Evolutionary conservation across 2,888 invertebrate genomes (phyloP).

Genomic region (Lycophotia porphyrea): DNA sequence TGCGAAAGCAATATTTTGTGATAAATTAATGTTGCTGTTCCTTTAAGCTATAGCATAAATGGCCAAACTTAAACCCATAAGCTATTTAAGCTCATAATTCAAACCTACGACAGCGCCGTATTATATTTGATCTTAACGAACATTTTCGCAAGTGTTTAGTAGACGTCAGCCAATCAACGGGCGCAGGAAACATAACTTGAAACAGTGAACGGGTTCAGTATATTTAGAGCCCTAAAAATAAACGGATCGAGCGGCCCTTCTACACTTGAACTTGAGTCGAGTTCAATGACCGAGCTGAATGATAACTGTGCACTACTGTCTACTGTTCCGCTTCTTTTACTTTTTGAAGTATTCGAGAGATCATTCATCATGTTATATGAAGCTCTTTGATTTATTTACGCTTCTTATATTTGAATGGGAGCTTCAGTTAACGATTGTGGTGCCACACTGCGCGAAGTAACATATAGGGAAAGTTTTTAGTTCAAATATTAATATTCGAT

Average conservation of each 20-base stretch:
- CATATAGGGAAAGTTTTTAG: constrained; percentile 23
- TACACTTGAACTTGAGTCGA: constrained; percentile 87
- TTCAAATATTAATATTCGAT: constrained; percentile 42
- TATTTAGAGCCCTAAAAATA: constrained; percentile 88
- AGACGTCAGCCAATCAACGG: constrained; percentile 68
- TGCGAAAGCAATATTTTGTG: constrained; percentile 38
- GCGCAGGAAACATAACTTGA: constrained; percentile 76
- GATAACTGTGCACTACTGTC: constrained; percentile 76
- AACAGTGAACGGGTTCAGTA: constrained; percentile 74
- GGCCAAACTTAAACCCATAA: constrained; percentile 43
- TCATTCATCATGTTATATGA: constrained; percentile 55
- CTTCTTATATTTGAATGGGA: constrained; percentile 26
- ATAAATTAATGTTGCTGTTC: constrained; percentile 31
- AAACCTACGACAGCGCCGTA: constrained; percentile 65
- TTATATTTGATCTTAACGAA: constrained; percentile 68
- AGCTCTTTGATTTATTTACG: constrained; percentile 51
- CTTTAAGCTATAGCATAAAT: constrained; percentile 42
- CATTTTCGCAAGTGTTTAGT: constrained; percentile 72
- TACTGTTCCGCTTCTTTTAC: constrained; percentile 57
- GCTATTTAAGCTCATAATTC: constrained; percentile 58
- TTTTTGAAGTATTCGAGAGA: constrained; percentile 55
- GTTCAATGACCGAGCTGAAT: constrained; percentile 80
- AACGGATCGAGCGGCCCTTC: constrained; percentile 78
- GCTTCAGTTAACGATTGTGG: constrained; percentile 13
- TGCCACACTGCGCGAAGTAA: constrained; percentile 10